Percentiles rank a stretch among this genome's conserved stretches.
These are phyloP conservation scores for Neelides folsomi DNA, from an alignment of 2,888 invertebrate species.

Conservation along the genomic window DNA sequence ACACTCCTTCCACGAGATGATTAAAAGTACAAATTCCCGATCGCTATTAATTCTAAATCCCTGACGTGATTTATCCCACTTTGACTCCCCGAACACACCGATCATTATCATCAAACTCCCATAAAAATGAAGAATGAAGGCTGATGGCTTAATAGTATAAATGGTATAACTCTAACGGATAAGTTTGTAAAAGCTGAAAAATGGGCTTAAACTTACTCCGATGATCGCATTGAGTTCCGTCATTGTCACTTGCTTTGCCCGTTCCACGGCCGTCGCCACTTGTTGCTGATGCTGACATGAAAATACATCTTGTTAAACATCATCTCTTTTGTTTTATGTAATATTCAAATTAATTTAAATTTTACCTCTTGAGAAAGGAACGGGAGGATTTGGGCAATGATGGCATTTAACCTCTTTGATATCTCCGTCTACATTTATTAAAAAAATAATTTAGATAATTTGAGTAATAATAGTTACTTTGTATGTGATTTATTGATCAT, in stretches of 20 bases:
- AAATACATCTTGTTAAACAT: background rate
- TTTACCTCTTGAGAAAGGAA: conserved; percentile 17
- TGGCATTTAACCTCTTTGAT: conserved; percentile 88
- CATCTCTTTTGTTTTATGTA: background rate
- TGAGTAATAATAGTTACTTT: too few relatives aligned
- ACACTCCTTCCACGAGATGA: too few relatives aligned
- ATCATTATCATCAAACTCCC: too few relatives aligned
- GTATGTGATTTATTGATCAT: too few relatives aligned
- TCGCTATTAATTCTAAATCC: too few relatives aligned
- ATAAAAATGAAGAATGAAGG: too few relatives aligned
- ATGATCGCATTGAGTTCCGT: conserved; percentile 91
- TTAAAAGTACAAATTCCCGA: too few relatives aligned
- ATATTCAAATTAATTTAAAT: background rate
- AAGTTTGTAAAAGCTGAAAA: too few relatives aligned
- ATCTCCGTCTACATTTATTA: conserved; percentile 75
- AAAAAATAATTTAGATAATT: conserved; percentile 16
- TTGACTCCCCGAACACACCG: too few relatives aligned
- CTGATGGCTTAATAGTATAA: too few relatives aligned
- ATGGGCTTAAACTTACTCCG: conserved; percentile 59
- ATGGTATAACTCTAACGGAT: too few relatives aligned
- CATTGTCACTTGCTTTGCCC: conserved; percentile 97
- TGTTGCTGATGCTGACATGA: conserved; percentile 48
- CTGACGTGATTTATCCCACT: too few relatives aligned
- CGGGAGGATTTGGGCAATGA: conserved; percentile 51
- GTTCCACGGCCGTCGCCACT: conserved; percentile 86